These are phyloP conservation scores for Onychomys leucogaster DNA, from an alignment of 2,797 vertebrate genomes.

Conservation along the genomic window DNA sequence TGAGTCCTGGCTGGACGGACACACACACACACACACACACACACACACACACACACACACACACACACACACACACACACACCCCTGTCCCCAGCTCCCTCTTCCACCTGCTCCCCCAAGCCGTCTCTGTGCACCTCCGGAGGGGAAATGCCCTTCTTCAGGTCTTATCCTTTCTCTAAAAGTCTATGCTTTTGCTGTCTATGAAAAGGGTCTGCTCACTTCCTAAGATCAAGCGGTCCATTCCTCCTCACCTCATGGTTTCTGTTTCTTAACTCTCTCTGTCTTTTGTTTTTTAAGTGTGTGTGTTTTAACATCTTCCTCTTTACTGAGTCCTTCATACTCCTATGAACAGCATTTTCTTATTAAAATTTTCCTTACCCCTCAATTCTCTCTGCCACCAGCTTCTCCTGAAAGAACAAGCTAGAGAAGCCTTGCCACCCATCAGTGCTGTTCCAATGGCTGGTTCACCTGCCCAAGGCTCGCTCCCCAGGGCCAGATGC, in stretches of 20 bases:
- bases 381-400: neutral
- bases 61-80: neutral
- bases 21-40: neutral
- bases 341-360: neutral
- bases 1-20: neutral
- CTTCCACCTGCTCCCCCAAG: neutral
- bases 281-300: neutral
- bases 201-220: neutral
- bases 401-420: neutral
- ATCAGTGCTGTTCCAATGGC: neutral
- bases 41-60: neutral
- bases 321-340: neutral
- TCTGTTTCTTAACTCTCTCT: neutral
- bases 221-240: neutral
- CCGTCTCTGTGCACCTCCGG: neutral
- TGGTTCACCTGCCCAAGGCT: neutral
- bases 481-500: neutral
- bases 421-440: neutral
- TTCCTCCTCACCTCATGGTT: neutral
- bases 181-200: neutral
- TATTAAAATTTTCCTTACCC: neutral
- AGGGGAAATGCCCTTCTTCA: neutral
- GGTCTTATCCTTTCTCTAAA: neutral
- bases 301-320: neutral
- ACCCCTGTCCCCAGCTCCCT: neutral